Evolutionary conservation across 2,113 vertebrate species (phyloP), one percentile per base, ranked within the genome.

Genomic region (Corvus moneduloides): DNA sequence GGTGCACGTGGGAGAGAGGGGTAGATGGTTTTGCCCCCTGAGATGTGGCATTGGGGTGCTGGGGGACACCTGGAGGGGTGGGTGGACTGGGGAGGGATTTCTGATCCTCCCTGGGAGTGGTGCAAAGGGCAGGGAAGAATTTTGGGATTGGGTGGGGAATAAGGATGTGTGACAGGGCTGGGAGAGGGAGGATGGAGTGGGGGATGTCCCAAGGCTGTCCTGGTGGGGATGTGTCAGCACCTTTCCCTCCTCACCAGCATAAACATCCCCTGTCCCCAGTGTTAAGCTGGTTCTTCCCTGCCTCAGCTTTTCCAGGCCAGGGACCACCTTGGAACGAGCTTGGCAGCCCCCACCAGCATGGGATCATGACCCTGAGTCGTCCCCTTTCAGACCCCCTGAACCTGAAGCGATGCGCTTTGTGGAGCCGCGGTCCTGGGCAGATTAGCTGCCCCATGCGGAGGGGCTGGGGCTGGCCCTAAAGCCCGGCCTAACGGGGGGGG

Each of bases 321-420:
- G 67, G 96, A 96, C 96, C 96, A 94, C 96, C 96, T 91, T 81
- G 96, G 93, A 95, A 95, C 4, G 26, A 87, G 95, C 77, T 78
- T 14, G 51, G 75, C 90, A 87, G 98, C 98, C 98, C 98, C 98
- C 98, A 98, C 98, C 98, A 97, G 97, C 97, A 97, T 21, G 76
- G 91, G 95, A 94, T 91, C 90, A 13, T 22, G 94, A 91, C 96
- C 94, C 93, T n/a, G 75, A 97, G 98, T 98, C 95, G 18, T 96
- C 95, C 95, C 98, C 98, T 99, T 99, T 99, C 98, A 99, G 98
- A 98, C 98, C 98, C 98, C 91, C 97, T 99, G 98, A 99, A 99
- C 98, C 98, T 98, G 98, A 99, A 99, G 98, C 98, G 97, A 99
- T 99, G 98, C 78, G 97, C 98, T 98, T 99, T 99, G 98, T 98